Conservation (phyloP, 2,797 vertebrate genomes). For the Nyctibius grandis region DNA sequence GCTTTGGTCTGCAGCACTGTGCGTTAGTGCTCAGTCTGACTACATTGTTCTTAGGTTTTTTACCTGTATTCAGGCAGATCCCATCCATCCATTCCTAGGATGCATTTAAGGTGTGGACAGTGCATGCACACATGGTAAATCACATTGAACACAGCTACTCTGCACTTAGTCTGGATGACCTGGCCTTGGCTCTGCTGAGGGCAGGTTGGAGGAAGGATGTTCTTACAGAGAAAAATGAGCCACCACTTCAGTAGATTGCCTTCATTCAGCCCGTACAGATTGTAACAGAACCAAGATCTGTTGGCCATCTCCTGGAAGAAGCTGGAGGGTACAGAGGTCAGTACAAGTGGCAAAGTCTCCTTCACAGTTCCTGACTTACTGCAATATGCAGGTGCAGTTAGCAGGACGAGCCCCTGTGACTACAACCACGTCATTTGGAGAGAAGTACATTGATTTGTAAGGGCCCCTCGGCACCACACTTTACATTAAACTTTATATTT, state of each 20-base stretch:
- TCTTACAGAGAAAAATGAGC: rapidly evolving
- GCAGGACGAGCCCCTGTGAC: not conserved
- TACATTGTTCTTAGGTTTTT: rapidly evolving
- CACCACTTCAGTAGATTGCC: no score
- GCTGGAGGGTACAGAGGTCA: not conserved
- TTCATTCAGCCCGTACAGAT: rapidly evolving
- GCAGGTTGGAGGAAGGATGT: not conserved
- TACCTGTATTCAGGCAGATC: not conserved
- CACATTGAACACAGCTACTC: not conserved
- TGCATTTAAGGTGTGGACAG: not conserved
- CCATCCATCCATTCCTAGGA: not conserved
- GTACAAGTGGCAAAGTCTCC: not conserved
- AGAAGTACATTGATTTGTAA: not conserved
- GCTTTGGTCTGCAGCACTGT: not conserved
- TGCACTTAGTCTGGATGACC: not conserved
- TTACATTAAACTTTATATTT: not conserved
- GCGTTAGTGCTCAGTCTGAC: not conserved
- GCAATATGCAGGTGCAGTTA: not conserved
- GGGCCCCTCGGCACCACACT: not conserved
- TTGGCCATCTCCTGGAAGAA: not conserved
- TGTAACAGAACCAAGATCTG: not conserved
- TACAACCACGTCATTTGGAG: rapidly evolving
- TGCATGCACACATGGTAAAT: rapidly evolving
- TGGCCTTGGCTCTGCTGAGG: not conserved
- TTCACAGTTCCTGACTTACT: not conserved